Percentiles rank a stretch among this genome's conserved stretches.
Evolutionary conservation across 2,888 invertebrate genomes (phyloP).

Genomic region (Acrocyrtus sp.): DNA sequence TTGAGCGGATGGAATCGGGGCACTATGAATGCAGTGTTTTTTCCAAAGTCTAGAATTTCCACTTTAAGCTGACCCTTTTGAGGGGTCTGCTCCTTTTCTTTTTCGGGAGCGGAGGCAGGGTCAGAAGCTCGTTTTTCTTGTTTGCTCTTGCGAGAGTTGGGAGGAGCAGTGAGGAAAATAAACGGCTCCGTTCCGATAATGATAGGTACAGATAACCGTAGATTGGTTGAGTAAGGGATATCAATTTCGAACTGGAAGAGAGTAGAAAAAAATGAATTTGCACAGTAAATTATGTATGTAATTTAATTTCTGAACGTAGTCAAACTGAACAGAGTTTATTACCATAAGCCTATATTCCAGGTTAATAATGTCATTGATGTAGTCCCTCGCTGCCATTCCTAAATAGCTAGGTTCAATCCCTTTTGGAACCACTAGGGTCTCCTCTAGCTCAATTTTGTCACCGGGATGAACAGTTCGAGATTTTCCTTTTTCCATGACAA

Average conservation of each 20-base stretch:
- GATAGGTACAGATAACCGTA: neutral
- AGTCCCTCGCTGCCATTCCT: conserved; percentile 1
- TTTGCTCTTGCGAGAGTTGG: neutral
- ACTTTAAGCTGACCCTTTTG: neutral
- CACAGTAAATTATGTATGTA: no score
- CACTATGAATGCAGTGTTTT: neutral
- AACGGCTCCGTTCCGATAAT: conserved; percentile 15
- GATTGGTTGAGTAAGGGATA: conserved; percentile 3
- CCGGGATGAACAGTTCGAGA: neutral
- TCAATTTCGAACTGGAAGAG: neutral
- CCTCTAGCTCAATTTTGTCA: neutral
- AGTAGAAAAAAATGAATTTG: no score
- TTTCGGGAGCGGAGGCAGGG: no score
- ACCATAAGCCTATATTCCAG: conserved; percentile 10
- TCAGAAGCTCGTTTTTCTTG: neutral
- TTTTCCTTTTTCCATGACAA: conserved; percentile 5
- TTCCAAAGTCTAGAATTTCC: neutral
- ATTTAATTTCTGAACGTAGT: neutral
- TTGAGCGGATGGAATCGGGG: neutral
- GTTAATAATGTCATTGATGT: conserved; percentile 7
- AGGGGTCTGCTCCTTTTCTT: neutral
- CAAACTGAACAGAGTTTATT: neutral
- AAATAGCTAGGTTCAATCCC: conserved; percentile 13
- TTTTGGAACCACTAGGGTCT: neutral
- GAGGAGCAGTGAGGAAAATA: neutral